Base-by-base conservation (phyloP, 1,140 invertebrate genomes). In the Bombus turneri region DNA sequence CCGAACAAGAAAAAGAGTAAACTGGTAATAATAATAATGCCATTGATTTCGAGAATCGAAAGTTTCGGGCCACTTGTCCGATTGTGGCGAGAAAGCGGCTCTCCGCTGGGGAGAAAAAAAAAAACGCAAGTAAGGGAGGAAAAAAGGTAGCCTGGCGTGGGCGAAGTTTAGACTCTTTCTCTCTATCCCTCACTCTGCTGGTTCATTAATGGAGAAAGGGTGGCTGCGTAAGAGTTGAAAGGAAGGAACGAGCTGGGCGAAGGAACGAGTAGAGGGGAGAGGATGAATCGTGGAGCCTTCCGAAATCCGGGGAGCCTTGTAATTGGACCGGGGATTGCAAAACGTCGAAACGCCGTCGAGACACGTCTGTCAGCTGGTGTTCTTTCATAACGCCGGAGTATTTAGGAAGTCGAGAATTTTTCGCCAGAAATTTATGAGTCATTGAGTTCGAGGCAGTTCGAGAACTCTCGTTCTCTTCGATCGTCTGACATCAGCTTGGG, bases 1-100 rank as follows among this genome's bases (percentile, higher is more conserved):
- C 80, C 41, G 83, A 37, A 85, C 72, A 75, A 85, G 81, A 81
- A 86, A 83, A 77, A 75, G 85, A 91, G 88, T 93, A 91, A 92
- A 93, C 88, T 90, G 87, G 87, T 88, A 90, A 91, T 90, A 93
- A 92, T 93, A 93, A 93, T 93, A 93, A 93, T 92, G 90, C 86
- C 92, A 90, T 92, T 92, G 91, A 92, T 93, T 91, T 82, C 57
- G 66, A 53, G 82, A 85, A 78, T 85, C 86, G 86, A 84, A 87
- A 87, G 68, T 84, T 87, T 78, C 53, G 31, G 62, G 75, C 76
- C 81, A 79, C 86, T 79, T 78, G 69, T 59, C 41, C 64, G 83
- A 85, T 80, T 85, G 76, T 83, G 82, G 81, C 83, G 86, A 84
- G 86, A 85, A 86, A 86, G 34, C 74, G 59, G 72, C 34, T 73